These are phyloP conservation scores for Drosophila repleta DNA, from an alignment of 1,140 invertebrate species.

Conservation along the genomic window DNA sequence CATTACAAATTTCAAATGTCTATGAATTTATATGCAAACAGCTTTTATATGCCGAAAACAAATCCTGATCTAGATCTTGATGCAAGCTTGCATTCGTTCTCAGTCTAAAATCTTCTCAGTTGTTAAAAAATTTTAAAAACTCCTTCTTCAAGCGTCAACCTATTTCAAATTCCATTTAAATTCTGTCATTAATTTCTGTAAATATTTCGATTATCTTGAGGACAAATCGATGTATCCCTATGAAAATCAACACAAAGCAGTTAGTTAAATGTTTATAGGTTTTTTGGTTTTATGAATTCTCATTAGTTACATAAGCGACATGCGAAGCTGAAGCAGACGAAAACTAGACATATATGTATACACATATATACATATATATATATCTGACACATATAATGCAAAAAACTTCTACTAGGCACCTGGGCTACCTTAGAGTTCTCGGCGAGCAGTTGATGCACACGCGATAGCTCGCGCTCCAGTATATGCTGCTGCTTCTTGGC, in stretches of 20 bases:
- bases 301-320: conserved; percentile 78
- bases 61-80: too few relatives aligned
- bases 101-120: too few relatives aligned
- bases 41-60: too few relatives aligned
- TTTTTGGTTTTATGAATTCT: conserved; percentile 20
- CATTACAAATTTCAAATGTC: too few relatives aligned
- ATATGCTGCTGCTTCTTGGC: conserved; percentile 89
- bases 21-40: too few relatives aligned
- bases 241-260: background rate
- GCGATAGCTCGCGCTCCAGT: conserved; percentile 92
- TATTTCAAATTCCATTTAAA: too few relatives aligned
- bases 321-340: conserved; percentile 72
- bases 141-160: too few relatives aligned
- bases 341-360: background rate
- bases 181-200: too few relatives aligned
- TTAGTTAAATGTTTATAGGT: conserved; percentile 16
- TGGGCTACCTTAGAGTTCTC: conserved; percentile 93
- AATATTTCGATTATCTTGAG: background rate
- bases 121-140: too few relatives aligned
- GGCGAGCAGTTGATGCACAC: conserved; percentile 92
- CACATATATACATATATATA: background rate
- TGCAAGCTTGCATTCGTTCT: too few relatives aligned
- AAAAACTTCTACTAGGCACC: conserved; percentile 84
- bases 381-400: conserved; percentile 57
- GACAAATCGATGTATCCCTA: background rate